Evolutionary conservation across 2,888 invertebrate species (phyloP), one percentile per base, ranked within the genome.

Genomic region (Spatulosminthurus flaviceps): DNA sequence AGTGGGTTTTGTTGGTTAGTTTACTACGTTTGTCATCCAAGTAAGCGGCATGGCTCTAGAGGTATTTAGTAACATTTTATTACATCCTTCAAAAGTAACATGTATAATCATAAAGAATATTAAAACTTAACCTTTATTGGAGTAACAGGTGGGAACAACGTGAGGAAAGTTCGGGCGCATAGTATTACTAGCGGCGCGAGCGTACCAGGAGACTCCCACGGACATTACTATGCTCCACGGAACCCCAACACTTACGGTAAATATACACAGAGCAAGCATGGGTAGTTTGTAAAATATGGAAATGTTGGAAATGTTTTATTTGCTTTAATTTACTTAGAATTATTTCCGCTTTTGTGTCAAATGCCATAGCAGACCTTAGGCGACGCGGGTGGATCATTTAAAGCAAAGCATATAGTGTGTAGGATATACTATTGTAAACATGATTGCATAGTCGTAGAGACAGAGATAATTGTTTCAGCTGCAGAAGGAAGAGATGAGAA

Each of bases 201-300:
- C n/a, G 64, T 64, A 4, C 64, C 64, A 11, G 64, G 64, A 13
- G 64, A 64, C 16, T 22, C 26, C 2, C 64, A 64, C 16, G 64
- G 64, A 11, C 64, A 64, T 24, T 64, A 64, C n/a, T 64, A 64
- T 16, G 64, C 64, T 22, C 64, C 64, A 2, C 60, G 60, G 60
- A 13, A 60, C 16, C 16, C 60, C 4, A 60, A 60, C 21, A 21
- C 16, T 13, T 60, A 60, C 43, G n/a, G n/a, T n/a, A n/a, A n/a
- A n/a, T n/a, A n/a, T n/a, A n/a, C n/a, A n/a, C n/a, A n/a, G n/a
- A n/a, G n/a, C n/a, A n/a, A n/a, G n/a, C 34, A 34, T 34, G 34
- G 34, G 34, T 34, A 34, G 34, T 34, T 34, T 34, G 4, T 9
- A 34, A 34, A 34, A 34, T 34, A 9, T 34, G 34, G 5, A 34